phyloP scores from a whole-genome alignment of 1,140 invertebrate genomes.

The Cecropterus lyciades region DNA sequence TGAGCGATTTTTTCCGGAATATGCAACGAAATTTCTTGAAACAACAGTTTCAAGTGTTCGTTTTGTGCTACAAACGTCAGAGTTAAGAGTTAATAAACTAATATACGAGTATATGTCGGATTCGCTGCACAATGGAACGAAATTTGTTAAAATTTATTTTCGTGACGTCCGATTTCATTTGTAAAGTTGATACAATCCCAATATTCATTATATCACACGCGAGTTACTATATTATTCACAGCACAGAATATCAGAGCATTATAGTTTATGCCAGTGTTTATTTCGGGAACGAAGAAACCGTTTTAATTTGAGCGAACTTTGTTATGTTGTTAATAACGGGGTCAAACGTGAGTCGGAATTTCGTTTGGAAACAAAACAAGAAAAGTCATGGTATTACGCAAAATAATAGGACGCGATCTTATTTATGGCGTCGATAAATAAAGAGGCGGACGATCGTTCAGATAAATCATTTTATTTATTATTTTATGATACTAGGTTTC shows the following conservation, averaged over 20 bases:
- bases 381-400: slow-evolving; percentile 18
- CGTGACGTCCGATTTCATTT: too few species aligned
- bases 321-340: slow-evolving; percentile 18
- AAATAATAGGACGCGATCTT: slow-evolving; percentile 14
- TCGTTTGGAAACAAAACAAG: slow-evolving; percentile 11
- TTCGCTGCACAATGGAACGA: too few species aligned
- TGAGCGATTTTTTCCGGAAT: too few species aligned
- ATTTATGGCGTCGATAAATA: slow-evolving; percentile 22
- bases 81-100: too few species aligned
- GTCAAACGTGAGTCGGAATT: slow-evolving; percentile 2
- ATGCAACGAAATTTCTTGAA: too few species aligned
- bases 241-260: background rate
- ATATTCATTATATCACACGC: too few species aligned
- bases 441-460: background rate
- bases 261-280: slow-evolving; percentile 8
- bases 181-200: too few species aligned
- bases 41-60: too few species aligned
- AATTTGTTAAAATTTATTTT: too few species aligned
- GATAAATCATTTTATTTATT: slow-evolving; percentile 17
- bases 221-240: too few species aligned
- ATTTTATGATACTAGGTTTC: background rate
- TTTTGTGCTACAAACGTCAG: too few species aligned
- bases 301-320: slow-evolving; percentile 20
- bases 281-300: slow-evolving; percentile 11
- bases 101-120: too few species aligned